Evolutionary conservation across 2,113 vertebrate species (phyloP), one percentile per base, ranked within the genome.

Genomic region (Rhodinocichla rosea): DNA sequence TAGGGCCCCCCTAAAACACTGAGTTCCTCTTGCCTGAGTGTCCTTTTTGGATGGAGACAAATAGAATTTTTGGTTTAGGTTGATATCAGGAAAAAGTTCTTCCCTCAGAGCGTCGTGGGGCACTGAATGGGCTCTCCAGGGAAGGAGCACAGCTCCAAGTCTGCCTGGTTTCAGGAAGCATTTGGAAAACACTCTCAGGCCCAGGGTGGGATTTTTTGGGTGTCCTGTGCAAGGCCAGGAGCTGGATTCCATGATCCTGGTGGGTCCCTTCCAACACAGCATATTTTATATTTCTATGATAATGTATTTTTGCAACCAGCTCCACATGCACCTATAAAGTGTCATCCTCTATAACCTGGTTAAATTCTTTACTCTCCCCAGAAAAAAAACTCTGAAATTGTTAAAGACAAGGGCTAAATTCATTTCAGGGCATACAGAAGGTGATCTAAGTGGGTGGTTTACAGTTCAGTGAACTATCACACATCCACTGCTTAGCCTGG

Each of bases 361-460:
- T 59, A 64, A 64, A 52, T 27, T 80, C 37, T 60, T 92, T n/a
- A 44, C 49, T 69, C 23, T 45, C 18, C 37, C 65, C 77, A 90
- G 59, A 30, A 33, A 85, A 85, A 93, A 90, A 67, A 21, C 49
- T 62, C 13, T 21, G 32, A 57, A 76, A 15, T 45, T 68, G 11
- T 56, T n/a, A 16, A 63, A 82, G 44, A 7, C 40, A 68, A 85
- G 28, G 35, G 20, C 26, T 30, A 60, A 83, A 74, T 10, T 42
- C 11, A 7, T 76, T 62, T 76, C 40, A 47, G 85, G 57, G 15
- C 14, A 7, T 7, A 6, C 22, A 33, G 45, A 62, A 64, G 10
- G n/a, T 56, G 53, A 70, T 88, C 83, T 65, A 42, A 83, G 94
- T 83, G 94, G 79, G 90, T 90, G 92, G 92, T 8, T 85, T 28